Base-by-base conservation (phyloP, 2,113 vertebrate genomes). In the Ellobius talpinus region DNA sequence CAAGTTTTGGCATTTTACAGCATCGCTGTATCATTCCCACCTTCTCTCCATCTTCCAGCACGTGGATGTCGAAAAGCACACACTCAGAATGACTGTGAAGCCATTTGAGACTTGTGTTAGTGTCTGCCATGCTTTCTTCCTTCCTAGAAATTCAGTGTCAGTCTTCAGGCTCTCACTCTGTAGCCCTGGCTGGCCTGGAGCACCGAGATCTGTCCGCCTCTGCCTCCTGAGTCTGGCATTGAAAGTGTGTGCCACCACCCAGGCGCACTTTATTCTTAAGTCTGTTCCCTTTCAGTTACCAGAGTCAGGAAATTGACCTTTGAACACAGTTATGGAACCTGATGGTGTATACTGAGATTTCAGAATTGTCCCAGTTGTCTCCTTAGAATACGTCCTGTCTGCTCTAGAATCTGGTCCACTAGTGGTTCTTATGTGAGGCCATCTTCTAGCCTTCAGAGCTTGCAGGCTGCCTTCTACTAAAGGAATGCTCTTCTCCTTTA, bases 361-460 rank as follows among this genome's bases (percentile, higher is more conserved):
- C n/a, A 74, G 90, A 85, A 21, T 92, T 91, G 78, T 79, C 45
- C 11, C 84, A 13, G n/a, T 50, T 63, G 87, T 87, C n/a, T 82
- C n/a, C 92, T 89, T 78, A 14, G 87, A 82, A 81, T 6, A 79
- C 26, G 91, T 95, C 84, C 31, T 47, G 2, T 90, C 68, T 0
- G 19, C n/a, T 92, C 50, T 82, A 81, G 58, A 93, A 73, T 87
- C 23, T 0, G 94, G 0, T n/a, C 36, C 68, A 19, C 68, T n/a
- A 26, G 45, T 92, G 61, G 68, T 84, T 91, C 55, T 86, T 87
- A 21, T n/a, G 19, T 91, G 74, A 90, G 45, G 31, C 36, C 68
- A 31, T 63, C 26, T 94, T 84, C 61, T 87, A 58, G 42, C 12
- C 68, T 72, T 77, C 61, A 3, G 2, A 66, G 5, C 79, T 58